phyloP scores from a whole-genome alignment of 2,888 invertebrate genomes.

The Herminia tarsipennalis region DNA sequence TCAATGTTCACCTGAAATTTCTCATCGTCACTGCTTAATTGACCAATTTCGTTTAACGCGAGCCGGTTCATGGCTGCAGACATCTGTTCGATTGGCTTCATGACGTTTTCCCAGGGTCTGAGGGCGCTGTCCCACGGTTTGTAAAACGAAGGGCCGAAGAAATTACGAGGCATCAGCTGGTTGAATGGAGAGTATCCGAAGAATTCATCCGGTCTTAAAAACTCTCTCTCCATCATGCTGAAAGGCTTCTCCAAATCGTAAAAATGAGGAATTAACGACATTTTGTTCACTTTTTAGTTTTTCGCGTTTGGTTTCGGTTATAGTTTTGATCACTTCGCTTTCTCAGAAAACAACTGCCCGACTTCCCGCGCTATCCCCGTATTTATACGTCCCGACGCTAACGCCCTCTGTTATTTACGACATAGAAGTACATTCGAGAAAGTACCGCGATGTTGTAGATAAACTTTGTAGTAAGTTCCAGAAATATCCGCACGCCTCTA shows the following conservation, averaged over 20 bases:
- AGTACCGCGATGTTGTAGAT: slow-evolving; percentile 27
- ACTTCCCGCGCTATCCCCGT: slow-evolving; percentile 15
- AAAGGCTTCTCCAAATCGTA: slow-evolving; percentile 66
- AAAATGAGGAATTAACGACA: slow-evolving; percentile 68
- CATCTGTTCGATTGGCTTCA: slow-evolving; percentile 65
- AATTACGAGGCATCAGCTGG: slow-evolving; percentile 47
- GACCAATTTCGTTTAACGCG: slow-evolving; percentile 70
- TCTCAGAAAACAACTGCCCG: slow-evolving; percentile 36
- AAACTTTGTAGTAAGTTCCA: slow-evolving; percentile 17
- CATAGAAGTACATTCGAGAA: slow-evolving; percentile 29
- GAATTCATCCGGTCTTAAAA: slow-evolving; percentile 49
- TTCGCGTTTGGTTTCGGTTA: slow-evolving; percentile 13
- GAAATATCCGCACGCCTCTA: slow-evolving; percentile 4
- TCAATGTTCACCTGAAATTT: slow-evolving; percentile 90
- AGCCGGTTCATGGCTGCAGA: slow-evolving; percentile 66
- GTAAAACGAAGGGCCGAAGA: slow-evolving; percentile 42
- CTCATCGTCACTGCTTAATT: slow-evolving; percentile 79
- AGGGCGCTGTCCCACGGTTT: slow-evolving; percentile 52
- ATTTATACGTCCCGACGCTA: slow-evolving; percentile 47
- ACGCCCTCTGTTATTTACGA: slow-evolving; percentile 47
- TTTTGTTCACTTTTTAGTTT: slow-evolving; percentile 43
- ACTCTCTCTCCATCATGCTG: slow-evolving; percentile 68
- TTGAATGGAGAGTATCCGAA: slow-evolving; percentile 45
- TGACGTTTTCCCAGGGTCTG: slow-evolving; percentile 49
- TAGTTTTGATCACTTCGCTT: slow-evolving; percentile 18